Evolutionary conservation across 2,113 vertebrate species (phyloP).

Genomic region (Gavia stellata): DNA sequence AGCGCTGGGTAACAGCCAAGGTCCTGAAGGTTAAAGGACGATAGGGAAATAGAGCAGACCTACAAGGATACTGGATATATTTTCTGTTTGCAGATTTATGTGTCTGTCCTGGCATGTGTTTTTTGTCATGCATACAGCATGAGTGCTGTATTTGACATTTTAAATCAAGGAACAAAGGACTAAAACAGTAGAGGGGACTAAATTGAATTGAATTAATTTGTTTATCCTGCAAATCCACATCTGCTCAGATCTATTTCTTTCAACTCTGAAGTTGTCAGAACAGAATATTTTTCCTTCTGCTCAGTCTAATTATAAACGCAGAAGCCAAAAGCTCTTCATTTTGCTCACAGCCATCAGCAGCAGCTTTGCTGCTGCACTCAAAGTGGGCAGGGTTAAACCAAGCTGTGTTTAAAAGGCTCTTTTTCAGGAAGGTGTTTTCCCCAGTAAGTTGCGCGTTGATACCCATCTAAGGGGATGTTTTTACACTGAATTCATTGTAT

Average conservation of each 20-base stretch:
- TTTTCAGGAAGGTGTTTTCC: background rate
- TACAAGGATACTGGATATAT: background rate
- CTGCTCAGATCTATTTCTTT: slow-evolving; percentile 33
- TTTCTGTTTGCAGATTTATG: slow-evolving; percentile 3
- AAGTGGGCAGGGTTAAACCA: background rate
- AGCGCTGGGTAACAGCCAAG: background rate
- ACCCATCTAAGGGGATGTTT: background rate
- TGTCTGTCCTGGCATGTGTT: background rate
- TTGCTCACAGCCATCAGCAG: background rate
- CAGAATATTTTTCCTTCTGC: slow-evolving; percentile 31
- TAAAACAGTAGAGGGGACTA: background rate
- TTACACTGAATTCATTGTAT: background rate
- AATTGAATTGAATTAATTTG: slow-evolving; percentile 15
- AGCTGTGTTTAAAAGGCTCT: background rate
- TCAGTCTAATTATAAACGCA: background rate
- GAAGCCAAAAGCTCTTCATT: background rate
- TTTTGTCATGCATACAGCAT: background rate
- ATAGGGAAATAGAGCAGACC: background rate
- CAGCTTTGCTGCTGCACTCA: background rate
- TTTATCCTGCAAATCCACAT: slow-evolving; percentile 53
- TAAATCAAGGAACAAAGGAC: background rate
- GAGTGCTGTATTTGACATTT: background rate
- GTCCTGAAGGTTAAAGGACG: background rate
- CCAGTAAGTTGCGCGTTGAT: background rate
- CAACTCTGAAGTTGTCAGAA: slow-evolving; percentile 11